These are phyloP conservation scores for Canis aureus DNA, from an alignment of 2,113 vertebrate species.

Conservation along the genomic window DNA sequence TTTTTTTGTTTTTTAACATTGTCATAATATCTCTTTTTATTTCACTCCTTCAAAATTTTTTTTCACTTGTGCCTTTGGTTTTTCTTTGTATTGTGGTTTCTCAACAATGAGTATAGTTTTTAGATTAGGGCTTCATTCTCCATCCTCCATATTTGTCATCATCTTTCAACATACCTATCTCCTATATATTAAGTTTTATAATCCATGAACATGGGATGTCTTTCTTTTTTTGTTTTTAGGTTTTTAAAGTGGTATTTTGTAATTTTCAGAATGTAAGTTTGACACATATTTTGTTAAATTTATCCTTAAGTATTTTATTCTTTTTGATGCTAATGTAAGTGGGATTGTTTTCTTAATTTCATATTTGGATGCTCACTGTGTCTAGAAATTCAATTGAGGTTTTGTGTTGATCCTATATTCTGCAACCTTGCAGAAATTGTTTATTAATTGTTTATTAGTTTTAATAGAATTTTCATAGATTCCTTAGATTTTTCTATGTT, in stretches of 20 bases:
- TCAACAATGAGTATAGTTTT: no score
- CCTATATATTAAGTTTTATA: not conserved
- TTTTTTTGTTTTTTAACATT: no score
- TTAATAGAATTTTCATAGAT: not conserved
- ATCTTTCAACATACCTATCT: not conserved
- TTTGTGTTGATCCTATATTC: not conserved
- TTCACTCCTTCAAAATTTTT: not conserved
- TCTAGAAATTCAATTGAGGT: not conserved
- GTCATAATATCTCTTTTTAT: not conserved
- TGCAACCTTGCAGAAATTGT: not conserved
- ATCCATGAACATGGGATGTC: not conserved
- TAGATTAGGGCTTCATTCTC: not conserved
- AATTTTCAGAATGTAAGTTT: not conserved
- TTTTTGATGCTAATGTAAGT: not conserved
- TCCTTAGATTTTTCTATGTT: not conserved
- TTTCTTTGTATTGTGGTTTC: not conserved
- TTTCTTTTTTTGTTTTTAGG: not conserved
- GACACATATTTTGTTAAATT: not conserved
- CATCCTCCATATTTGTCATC: not conserved
- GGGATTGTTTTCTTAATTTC: not conserved
- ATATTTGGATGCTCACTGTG: not conserved
- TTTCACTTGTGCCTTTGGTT: not conserved
- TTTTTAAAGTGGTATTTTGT: not conserved
- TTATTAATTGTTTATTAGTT: not conserved
- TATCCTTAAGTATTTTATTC: not conserved